Base-by-base conservation (phyloP, 2,888 invertebrate species). In the Tetropium fuscum region DNA sequence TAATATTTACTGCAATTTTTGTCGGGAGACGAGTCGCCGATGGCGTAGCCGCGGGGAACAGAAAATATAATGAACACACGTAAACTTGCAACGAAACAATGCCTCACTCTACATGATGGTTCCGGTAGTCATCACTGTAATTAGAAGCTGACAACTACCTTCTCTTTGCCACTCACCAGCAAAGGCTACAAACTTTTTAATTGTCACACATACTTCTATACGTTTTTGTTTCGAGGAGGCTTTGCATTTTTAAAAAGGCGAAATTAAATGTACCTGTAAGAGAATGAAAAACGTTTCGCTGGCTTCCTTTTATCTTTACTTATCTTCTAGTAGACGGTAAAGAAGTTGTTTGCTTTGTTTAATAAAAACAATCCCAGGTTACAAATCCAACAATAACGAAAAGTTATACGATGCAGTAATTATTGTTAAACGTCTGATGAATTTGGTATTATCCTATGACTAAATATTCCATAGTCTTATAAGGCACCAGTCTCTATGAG, bases 61-160 rank as follows among this genome's bases (percentile, higher is more conserved):
- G 38, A 32, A 38, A 15, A 38, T 16, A 15, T 49, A 38, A 64
- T 66, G 64, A 81, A 80, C 79, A 80, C 80, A 81, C 82, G 83
- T 85, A 83, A 83, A 67, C 67, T 63, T 64, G 60, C 64, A 64
- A 51, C 63, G 47, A 61, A 67, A 67, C 65, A 67, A 67, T 65
- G 63, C 56, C 40, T 62, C 48, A 43, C 59, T 56, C 48, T 22
- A 36, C 15, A 32, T 61, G 55, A 43, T 49, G 54, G 58, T 51
- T 58, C 55, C 53, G 62, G 60, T 57, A 67, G 64, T 67, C 67
- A 65, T 65, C 63, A 60, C 44, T 30, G 64, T 67, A 67, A 67
- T 67, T 67, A 67, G 67, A 67, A 65, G 53, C 44, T 53, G 53
- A 22, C 53, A 43, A 43, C 41, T 41, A 51, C 40, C 34, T 27